phyloP scores from a whole-genome alignment of 2,888 invertebrate species.

The Ditula angustiorana region DNA sequence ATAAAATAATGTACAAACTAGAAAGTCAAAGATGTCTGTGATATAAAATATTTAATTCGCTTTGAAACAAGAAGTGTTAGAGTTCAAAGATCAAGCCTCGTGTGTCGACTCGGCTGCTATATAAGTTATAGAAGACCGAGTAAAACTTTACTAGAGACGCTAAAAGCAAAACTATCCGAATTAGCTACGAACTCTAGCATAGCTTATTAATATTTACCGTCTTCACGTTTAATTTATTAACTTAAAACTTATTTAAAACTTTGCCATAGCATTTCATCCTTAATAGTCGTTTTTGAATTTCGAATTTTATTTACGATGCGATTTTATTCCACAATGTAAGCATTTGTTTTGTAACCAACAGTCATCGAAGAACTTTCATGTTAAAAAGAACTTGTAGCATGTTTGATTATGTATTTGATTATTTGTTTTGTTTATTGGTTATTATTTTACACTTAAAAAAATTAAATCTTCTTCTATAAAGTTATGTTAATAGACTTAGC shows the following conservation, averaged over 20 bases:
- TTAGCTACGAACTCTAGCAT: neutral
- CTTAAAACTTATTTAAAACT: no score
- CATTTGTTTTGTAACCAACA: no score
- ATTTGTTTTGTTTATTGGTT: no score
- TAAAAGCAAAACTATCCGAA: neutral
- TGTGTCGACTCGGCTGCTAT: conserved; percentile 10
- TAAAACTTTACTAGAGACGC: conserved; percentile 17
- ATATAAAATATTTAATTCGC: conserved; percentile 20
- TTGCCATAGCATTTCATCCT: neutral
- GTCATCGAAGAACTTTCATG: no score
- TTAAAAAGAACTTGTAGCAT: no score
- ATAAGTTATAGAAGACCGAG: conserved; percentile 7
- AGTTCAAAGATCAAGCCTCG: conserved; percentile 14
- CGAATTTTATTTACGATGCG: neutral
- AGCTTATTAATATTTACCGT: neutral
- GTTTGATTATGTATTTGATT: no score
- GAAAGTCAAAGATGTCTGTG: conserved; percentile 20
- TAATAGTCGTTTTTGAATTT: neutral
- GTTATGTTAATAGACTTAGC: no score
- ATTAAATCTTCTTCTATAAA: no score
- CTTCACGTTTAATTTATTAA: neutral
- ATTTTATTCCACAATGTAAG: no score
- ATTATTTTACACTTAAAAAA: no score
- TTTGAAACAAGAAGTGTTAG: conserved; percentile 23
- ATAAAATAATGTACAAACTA: neutral